Conservation (phyloP, 2,888 invertebrate genomes). For the Mesopsocus fuscifrons region DNA sequence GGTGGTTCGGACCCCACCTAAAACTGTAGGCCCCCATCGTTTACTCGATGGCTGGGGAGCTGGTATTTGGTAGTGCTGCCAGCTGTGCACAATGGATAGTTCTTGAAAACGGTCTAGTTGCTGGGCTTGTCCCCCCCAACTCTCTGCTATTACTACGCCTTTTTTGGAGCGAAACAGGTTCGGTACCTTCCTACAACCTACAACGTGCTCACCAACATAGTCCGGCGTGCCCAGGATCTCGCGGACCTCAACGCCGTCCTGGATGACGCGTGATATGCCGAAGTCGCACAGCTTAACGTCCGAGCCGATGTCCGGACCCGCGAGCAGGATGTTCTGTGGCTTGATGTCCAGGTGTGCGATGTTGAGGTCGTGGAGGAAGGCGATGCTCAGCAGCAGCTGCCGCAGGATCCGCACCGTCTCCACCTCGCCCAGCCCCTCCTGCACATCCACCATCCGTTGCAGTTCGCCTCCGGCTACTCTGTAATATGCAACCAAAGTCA, state of each 20-base stretch:
- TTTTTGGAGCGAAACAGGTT: no score
- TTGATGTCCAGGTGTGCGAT: constrained; percentile 91
- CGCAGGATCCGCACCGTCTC: constrained; percentile 70
- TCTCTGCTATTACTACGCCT: no score
- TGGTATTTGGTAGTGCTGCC: no score
- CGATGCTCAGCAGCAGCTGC: constrained; percentile 79
- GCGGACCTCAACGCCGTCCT: constrained; percentile 76
- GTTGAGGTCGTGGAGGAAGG: constrained; percentile 76
- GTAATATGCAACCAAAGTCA: constrained; percentile 16
- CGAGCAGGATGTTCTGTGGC: constrained; percentile 87
- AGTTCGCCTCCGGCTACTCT: constrained; percentile 90
- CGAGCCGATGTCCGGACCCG: constrained; percentile 50
- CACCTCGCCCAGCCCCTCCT: constrained; percentile 61
- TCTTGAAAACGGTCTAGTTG: no score
- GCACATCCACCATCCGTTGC: constrained; percentile 76
- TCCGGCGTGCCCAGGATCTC: constrained; percentile 92
- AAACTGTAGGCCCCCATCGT: no score
- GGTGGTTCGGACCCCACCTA: no score
- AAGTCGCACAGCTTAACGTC: constrained; percentile 85
- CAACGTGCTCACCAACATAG: constrained; percentile 79
- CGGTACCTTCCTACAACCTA: no score
- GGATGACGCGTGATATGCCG: constrained; percentile 81
- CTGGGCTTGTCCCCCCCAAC: no score
- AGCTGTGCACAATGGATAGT: no score
- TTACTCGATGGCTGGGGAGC: no score